Evolutionary conservation across 1,140 invertebrate species (phyloP).

Genomic region (Drosophila kurseongensis): DNA sequence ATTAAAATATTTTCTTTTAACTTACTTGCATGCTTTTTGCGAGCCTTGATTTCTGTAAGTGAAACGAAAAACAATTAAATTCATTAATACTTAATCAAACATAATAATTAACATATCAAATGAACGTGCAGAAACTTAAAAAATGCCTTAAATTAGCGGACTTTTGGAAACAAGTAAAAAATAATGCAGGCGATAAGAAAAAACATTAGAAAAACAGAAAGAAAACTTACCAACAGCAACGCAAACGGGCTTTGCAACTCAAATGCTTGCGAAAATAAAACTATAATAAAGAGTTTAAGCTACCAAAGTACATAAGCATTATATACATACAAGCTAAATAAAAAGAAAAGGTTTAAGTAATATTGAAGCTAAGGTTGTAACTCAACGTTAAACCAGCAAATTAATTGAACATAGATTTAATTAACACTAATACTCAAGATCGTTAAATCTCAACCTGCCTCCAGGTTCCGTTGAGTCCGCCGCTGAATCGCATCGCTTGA

Average conservation of each 20-base stretch:
- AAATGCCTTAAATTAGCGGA: conserved; percentile 21
- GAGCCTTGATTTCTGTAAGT: conserved; percentile 90
- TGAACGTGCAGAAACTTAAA: conserved; percentile 37
- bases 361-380: conserved; percentile 6
- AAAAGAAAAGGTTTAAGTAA: conserved; percentile 3
- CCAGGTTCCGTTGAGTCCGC: conserved; percentile 73
- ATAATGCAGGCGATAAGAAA: conserved; percentile 26
- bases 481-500: conserved; percentile 79
- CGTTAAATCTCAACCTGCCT: conserved; percentile 80
- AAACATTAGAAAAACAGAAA: conserved; percentile 35
- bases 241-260: conserved; percentile 51
- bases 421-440: conserved; percentile 59
- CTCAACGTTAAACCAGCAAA: conserved; percentile 7
- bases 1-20: background rate
- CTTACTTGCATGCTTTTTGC: conserved; percentile 89
- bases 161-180: conserved; percentile 12
- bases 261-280: conserved; percentile 44
- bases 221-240: conserved; percentile 61
- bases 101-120: conserved; percentile 13
- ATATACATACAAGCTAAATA: conserved; percentile 32
- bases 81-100: background rate
- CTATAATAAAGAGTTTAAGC: conserved; percentile 20
- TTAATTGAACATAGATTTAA: conserved; percentile 44
- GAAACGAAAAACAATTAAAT: conserved; percentile 11
- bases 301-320: conserved; percentile 27